Evolutionary conservation across 2,113 vertebrate species (phyloP).

Genomic region (Passer montanus): DNA sequence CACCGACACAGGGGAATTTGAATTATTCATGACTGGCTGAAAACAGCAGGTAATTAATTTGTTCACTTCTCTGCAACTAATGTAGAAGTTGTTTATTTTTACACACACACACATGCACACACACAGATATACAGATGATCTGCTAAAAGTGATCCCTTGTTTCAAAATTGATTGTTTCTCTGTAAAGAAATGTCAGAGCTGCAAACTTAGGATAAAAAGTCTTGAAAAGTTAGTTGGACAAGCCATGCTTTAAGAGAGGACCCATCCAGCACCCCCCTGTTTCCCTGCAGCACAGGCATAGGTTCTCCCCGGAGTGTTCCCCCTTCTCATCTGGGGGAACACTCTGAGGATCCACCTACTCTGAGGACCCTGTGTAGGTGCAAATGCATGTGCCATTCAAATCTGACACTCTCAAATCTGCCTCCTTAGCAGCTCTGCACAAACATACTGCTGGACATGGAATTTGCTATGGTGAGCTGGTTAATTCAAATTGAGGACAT

Average conservation of each 20-base stretch:
- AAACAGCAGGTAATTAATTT: slow-evolving; percentile 76
- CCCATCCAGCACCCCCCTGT: not conserved
- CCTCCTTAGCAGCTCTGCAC: not conserved
- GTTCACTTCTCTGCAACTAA: slow-evolving; percentile 73
- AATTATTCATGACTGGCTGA: slow-evolving; percentile 81
- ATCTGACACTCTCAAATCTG: rapidly evolving
- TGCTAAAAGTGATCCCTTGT: slow-evolving; percentile 40
- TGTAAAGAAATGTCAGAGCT: not conserved
- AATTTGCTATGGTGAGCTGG: not conserved
- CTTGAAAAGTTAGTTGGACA: not conserved
- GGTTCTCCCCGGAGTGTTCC: not conserved
- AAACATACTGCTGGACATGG: not conserved
- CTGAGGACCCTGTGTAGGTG: not conserved
- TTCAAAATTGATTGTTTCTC: slow-evolving; percentile 51
- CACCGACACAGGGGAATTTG: slow-evolving; percentile 68
- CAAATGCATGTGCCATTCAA: rapidly evolving
- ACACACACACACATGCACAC: too few relatives aligned
- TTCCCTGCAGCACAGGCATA: not conserved
- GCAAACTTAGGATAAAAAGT: not conserved
- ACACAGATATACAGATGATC: not conserved
- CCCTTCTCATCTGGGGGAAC: not conserved
- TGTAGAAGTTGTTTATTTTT: slow-evolving; percentile 69
- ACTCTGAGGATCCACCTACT: not conserved
- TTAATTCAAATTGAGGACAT: not conserved
- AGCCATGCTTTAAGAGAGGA: not conserved